Evolutionary conservation across 2,888 invertebrate genomes (phyloP), one percentile per base, ranked within the genome.

Genomic region (Andrena trimmerana): DNA sequence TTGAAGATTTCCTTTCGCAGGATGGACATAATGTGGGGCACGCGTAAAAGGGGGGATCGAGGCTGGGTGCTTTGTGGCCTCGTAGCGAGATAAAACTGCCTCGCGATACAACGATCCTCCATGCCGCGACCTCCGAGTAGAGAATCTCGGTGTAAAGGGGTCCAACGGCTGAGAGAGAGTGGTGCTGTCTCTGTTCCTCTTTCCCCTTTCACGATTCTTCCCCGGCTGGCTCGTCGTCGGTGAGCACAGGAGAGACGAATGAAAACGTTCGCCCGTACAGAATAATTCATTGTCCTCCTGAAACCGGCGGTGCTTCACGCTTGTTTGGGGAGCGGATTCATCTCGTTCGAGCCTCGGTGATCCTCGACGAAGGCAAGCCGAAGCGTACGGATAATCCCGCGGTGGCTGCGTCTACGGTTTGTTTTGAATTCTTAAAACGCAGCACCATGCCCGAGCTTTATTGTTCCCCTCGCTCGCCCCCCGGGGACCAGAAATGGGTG

Each of bases 261-360:
- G 90, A 92, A 92, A 92, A 92, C 90, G 92, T 93, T 90, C 87
- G 85, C 85, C 81, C 86, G 86, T 84, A 92, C 87, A 88, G 90
- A 91, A 93, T 92, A 92, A 93, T 92, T 92, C 92, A 92, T 92
- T 90, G 90, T 85, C 78, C 88, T 81, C 80, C 76, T 78, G 79
- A 88, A 84, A 88, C 84, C 88, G 84, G 86, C 81, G 86, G 75
- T 86, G 84, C 89, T 90, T 90, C 89, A 85, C 86, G 90, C 90
- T 90, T 89, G 90, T 90, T 90, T 86, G 89, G 88, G 86, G 88
- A 84, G 73, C 79, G 88, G 85, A 84, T 85, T 88, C 89, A 78
- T 87, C 85, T 79, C 72, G 74, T 74, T 82, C 78, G 85, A 78
- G 69, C 82, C 67, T 66, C 84, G 69, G 74, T 78, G 86, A 86